phyloP scores from a whole-genome alignment of 1,140 invertebrate species.

The Drosophila teissieri region DNA sequence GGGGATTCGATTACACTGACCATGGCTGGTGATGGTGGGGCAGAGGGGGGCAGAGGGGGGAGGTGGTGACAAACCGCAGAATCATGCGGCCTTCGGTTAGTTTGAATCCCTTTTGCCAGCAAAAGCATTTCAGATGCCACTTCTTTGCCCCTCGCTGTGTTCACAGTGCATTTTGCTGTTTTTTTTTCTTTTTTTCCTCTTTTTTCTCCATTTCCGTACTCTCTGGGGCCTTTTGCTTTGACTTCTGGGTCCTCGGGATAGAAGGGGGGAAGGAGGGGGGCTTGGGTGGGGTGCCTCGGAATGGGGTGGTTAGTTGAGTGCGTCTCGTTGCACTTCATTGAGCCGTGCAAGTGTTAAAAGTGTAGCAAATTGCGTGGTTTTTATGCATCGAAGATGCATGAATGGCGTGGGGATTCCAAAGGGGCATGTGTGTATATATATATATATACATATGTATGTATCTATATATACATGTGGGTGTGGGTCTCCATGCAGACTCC shows the following conservation, averaged over 20 bases:
- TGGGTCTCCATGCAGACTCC: not conserved
- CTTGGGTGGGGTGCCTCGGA: not conserved
- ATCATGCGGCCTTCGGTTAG: slow-evolving; percentile 54
- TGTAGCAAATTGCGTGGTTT: slow-evolving; percentile 80
- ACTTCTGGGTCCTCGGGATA: slow-evolving; percentile 25
- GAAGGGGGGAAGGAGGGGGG: not conserved
- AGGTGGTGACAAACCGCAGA: slow-evolving; percentile 36
- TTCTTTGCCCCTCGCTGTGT: slow-evolving; percentile 5
- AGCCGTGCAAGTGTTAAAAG: slow-evolving; percentile 80
- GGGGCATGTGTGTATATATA: not conserved
- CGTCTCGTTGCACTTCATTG: slow-evolving; percentile 76
- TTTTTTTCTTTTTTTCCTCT: slow-evolving; percentile 1
- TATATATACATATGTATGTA: not conserved
- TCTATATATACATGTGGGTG: too few relatives aligned
- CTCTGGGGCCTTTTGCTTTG: slow-evolving; percentile 58
- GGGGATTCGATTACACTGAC: slow-evolving; percentile 73
- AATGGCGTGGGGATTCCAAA: not conserved
- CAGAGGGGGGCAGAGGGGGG: not conserved
- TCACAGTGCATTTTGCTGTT: not conserved
- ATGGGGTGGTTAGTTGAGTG: slow-evolving; percentile 51
- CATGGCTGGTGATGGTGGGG: slow-evolving; percentile 11
- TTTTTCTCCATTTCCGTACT: slow-evolving; percentile 16
- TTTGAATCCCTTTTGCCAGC: slow-evolving; percentile 51
- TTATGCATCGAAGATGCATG: slow-evolving; percentile 40
- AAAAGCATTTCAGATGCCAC: slow-evolving; percentile 50